phyloP scores from a whole-genome alignment of 2,888 invertebrate genomes.

The Aromia moschata region DNA sequence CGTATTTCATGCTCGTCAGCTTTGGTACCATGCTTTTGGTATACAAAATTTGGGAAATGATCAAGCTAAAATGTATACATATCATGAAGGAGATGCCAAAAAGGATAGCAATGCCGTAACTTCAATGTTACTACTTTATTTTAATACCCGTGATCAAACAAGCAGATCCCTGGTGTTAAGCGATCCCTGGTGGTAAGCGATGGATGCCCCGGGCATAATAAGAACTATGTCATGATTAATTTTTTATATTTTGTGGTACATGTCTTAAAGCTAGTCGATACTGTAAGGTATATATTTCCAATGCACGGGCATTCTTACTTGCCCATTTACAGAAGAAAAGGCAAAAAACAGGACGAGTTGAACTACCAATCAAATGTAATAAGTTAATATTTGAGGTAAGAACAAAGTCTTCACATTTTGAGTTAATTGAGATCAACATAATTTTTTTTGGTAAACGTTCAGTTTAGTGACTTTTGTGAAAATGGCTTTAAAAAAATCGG shows the following conservation, averaged over 20 bases:
- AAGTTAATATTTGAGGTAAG: neutral
- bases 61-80: conserved; percentile 33
- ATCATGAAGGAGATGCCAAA: conserved; percentile 28
- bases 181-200: no score
- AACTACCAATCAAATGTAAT: neutral
- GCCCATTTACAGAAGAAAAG: conserved; percentile 16
- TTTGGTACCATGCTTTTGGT: conserved; percentile 39
- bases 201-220: conserved; percentile 37
- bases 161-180: conserved; percentile 19
- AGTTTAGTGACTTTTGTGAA: no score
- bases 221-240: conserved; percentile 30
- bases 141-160: conserved; percentile 12
- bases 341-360: conserved; percentile 1
- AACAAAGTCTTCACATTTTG: conserved; percentile 1
- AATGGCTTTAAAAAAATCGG: no score
- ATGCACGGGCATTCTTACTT: conserved; percentile 31
- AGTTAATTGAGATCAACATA: neutral
- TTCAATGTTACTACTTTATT: conserved; percentile 33
- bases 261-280: conserved; percentile 25
- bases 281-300: conserved; percentile 30
- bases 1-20: conserved; percentile 34
- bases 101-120: conserved; percentile 35
- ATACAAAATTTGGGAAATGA: conserved; percentile 34
- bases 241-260: conserved; percentile 29
- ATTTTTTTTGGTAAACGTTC: no score